phyloP scores from a whole-genome alignment of 2,113 vertebrate genomes.

The Emydura subglobosa region DNA sequence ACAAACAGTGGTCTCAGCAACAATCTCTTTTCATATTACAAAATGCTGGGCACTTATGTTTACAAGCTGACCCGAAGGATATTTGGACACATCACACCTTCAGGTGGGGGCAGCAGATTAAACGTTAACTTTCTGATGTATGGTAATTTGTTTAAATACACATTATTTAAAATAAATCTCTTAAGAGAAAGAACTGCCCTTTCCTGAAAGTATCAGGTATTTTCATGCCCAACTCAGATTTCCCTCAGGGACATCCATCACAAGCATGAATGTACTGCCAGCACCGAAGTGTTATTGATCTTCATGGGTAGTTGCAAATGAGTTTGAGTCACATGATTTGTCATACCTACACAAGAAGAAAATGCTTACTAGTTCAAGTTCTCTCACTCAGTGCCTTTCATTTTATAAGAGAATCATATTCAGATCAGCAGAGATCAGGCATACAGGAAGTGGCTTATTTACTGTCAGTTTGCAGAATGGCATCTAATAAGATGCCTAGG shows the following conservation, averaged over 20 bases:
- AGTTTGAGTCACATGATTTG: not conserved
- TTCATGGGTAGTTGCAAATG: not conserved
- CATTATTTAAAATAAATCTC: not conserved
- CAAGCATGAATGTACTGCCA: conserved; percentile 8
- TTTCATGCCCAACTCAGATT: not conserved
- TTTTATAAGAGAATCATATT: not conserved
- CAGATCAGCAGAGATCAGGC: not conserved
- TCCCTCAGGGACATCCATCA: not conserved
- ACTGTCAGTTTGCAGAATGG: not conserved
- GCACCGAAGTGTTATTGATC: conserved; percentile 26
- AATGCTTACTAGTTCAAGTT: not conserved
- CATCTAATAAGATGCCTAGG: not conserved
- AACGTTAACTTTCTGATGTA: not conserved
- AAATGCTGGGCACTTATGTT: not conserved
- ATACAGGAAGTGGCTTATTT: not conserved
- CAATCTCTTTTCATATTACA: not conserved
- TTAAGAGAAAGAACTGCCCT: not conserved
- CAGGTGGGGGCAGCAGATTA: not conserved
- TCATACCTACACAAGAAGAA: not conserved
- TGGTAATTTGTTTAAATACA: not conserved
- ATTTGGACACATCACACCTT: not conserved
- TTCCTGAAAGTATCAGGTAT: not conserved
- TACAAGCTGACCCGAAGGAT: not conserved
- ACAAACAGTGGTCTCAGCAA: conserved; percentile 23
- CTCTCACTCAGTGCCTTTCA: not conserved